Evolutionary conservation across 1,140 invertebrate species (phyloP).

Genomic region (Heliconius melpomene): DNA sequence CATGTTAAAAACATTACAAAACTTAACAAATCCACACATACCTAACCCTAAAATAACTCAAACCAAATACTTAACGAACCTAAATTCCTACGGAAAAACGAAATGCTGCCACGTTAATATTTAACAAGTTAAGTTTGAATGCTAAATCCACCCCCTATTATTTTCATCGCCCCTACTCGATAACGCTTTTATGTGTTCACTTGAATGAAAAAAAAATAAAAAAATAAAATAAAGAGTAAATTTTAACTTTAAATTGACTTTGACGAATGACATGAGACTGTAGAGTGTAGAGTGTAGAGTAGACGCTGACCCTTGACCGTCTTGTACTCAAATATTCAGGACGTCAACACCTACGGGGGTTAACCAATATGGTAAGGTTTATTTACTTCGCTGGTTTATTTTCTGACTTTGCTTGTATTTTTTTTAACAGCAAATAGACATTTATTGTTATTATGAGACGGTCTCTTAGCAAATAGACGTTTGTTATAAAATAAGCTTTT

Average conservation of each 20-base stretch:
- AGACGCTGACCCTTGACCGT: slow-evolving; percentile 57
- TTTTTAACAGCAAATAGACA: neutral
- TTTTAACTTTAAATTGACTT: slow-evolving; percentile 73
- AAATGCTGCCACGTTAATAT: slow-evolving; percentile 38
- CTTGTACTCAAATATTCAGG: slow-evolving; percentile 67
- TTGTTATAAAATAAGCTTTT: no score
- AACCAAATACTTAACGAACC: slow-evolving; percentile 35
- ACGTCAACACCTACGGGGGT: slow-evolving; percentile 32
- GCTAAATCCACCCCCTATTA: slow-evolving; percentile 56
- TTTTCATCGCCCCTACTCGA: slow-evolving; percentile 67
- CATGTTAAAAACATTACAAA: neutral
- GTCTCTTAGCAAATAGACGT: no score
- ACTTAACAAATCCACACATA: neutral
- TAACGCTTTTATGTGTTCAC: slow-evolving; percentile 68
- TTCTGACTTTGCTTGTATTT: neutral
- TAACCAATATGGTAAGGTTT: neutral
- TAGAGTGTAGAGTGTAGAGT: neutral
- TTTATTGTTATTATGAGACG: no score
- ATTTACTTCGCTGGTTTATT: neutral
- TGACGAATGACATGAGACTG: slow-evolving; percentile 63
- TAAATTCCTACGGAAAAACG: slow-evolving; percentile 48
- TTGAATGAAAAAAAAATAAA: slow-evolving; percentile 34
- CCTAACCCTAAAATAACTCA: slow-evolving; percentile 2
- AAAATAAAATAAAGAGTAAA: slow-evolving; percentile 48
- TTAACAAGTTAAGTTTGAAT: slow-evolving; percentile 55